phyloP scores from a whole-genome alignment of 2,113 vertebrate genomes.

The Nettapus auritus region DNA sequence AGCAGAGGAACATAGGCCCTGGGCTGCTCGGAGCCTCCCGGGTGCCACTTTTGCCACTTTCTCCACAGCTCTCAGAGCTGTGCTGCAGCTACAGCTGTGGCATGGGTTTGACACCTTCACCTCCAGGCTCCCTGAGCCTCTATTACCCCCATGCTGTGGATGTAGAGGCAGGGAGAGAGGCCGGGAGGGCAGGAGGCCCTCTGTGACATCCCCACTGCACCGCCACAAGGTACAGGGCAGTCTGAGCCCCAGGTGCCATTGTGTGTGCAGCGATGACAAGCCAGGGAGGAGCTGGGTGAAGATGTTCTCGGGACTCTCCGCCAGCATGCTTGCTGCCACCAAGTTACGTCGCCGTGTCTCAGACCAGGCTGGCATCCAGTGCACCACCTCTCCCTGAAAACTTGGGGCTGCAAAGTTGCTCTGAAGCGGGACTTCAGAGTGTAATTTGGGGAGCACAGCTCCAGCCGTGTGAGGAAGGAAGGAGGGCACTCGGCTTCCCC shows the following conservation, averaged over 20 bases:
- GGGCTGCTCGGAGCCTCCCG: too few species aligned
- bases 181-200: accelerated
- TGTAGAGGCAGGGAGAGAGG: background rate
- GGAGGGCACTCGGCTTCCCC: too few species aligned
- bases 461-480: too few species aligned
- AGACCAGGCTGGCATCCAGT: background rate
- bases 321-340: accelerated
- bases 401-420: accelerated
- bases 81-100: too few species aligned
- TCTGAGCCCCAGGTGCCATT: background rate
- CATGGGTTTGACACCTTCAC: background rate
- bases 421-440: background rate
- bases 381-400: background rate
- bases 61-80: too few species aligned
- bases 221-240: accelerated
- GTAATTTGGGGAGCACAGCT: too few species aligned
- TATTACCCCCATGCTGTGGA: background rate
- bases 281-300: background rate
- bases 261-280: background rate
- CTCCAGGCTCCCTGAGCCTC: background rate
- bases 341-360: background rate
- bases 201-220: background rate
- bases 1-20: too few species aligned
- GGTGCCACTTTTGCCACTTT: too few species aligned
- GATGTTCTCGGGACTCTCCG: background rate